These are phyloP conservation scores for Serilophus lunatus DNA, from an alignment of 2,113 vertebrate species.

Conservation along the genomic window DNA sequence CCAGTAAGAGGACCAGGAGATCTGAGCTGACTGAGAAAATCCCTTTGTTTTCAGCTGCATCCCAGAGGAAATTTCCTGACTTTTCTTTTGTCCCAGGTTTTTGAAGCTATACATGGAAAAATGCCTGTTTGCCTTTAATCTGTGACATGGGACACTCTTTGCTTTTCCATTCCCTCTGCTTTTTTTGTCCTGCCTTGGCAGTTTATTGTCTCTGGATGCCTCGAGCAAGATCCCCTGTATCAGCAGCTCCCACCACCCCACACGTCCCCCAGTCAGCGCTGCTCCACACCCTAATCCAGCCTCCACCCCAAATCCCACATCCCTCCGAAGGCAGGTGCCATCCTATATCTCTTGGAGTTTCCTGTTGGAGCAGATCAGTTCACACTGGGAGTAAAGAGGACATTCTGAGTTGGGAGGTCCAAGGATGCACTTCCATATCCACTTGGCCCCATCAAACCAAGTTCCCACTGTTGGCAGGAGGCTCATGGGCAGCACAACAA, in stretches of 20 bases:
- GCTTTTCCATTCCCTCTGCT: background rate
- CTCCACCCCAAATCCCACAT: background rate
- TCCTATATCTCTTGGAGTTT: background rate
- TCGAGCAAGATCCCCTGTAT: background rate
- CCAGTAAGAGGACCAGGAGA: background rate
- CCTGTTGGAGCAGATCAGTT: rapidly evolving
- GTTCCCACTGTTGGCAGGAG: rapidly evolving
- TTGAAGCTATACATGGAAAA: background rate
- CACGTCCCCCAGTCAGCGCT: rapidly evolving
- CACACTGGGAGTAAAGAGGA: background rate
- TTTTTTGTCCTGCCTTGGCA: background rate
- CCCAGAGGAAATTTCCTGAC: background rate
- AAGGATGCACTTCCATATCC: background rate
- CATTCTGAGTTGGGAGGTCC: rapidly evolving
- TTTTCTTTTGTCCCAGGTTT: background rate
- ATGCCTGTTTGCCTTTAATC: background rate
- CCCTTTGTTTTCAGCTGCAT: background rate
- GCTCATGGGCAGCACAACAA: background rate
- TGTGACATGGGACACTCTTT: background rate
- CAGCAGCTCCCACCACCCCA: background rate
- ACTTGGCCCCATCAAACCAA: background rate
- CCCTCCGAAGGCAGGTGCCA: background rate
- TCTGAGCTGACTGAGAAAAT: background rate
- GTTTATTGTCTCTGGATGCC: rapidly evolving
- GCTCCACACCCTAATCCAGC: background rate